These are phyloP conservation scores for Crotalus tigris DNA, from an alignment of 2,113 vertebrate genomes.

Conservation along the genomic window DNA sequence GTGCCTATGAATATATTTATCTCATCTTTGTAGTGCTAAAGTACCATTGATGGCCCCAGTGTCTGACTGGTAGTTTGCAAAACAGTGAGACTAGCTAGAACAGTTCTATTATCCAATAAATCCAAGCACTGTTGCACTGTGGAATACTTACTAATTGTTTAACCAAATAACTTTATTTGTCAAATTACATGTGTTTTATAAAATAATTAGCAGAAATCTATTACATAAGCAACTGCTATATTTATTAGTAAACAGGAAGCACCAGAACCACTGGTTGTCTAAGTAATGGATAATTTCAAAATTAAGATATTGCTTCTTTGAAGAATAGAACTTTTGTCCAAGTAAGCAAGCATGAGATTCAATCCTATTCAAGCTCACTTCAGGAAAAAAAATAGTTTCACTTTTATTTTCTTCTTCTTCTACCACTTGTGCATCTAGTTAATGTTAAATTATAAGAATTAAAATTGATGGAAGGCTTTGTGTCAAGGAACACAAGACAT, in stretches of 20 bases:
- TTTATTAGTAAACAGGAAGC: background rate
- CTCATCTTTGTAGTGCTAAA: background rate
- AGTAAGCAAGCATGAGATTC: background rate
- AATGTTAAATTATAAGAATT: background rate
- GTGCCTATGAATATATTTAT: no score
- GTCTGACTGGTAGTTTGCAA: background rate
- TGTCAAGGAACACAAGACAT: background rate
- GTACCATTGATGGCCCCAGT: background rate
- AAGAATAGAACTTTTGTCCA: background rate
- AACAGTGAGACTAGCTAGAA: background rate
- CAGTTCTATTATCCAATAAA: background rate
- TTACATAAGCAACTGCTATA: background rate
- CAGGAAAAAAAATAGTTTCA: background rate
- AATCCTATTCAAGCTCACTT: background rate
- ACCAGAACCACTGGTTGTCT: background rate
- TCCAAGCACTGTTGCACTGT: background rate
- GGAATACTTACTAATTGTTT: constrained; percentile 1
- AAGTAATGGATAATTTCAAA: background rate
- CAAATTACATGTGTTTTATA: background rate
- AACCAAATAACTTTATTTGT: constrained; percentile 9
- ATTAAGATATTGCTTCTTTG: background rate
- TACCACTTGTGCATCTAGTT: background rate
- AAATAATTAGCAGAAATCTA: background rate
- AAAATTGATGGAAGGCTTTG: background rate
- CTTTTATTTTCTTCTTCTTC: background rate